A percentile compares a stretch with the other conserved stretches of the same genome.
Evolutionary conservation across 2,888 invertebrate species (phyloP).

Genomic region (Holacanthella duospinosa): DNA sequence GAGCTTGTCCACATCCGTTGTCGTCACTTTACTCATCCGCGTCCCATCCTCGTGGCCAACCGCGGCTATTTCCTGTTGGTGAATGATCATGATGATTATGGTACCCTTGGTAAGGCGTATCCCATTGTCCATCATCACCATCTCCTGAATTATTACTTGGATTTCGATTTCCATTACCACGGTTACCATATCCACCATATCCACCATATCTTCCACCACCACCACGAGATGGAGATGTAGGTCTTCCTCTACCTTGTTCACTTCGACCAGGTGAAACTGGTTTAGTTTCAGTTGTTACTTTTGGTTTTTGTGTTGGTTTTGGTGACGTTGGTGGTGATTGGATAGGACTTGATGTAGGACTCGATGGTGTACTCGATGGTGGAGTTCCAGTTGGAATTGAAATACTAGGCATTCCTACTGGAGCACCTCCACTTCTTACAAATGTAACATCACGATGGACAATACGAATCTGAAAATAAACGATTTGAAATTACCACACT

Average conservation of each 20-base stretch:
- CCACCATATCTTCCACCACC: neutral
- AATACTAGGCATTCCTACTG: neutral
- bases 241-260: neutral
- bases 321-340: neutral
- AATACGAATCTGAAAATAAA: conserved; percentile 1
- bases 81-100: neutral
- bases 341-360: neutral
- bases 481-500: neutral
- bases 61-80: conserved; percentile 1
- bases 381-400: neutral
- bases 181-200: neutral
- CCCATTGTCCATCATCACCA: neutral
- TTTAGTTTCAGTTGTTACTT: neutral
- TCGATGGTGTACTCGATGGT: neutral
- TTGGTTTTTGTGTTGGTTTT: neutral
- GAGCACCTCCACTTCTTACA: conserved; percentile 7
- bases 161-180: neutral
- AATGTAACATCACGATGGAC: conserved; percentile 6
- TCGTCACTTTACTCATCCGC: too few relatives aligned
- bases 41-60: neutral
- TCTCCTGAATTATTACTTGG: neutral
- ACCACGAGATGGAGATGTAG: neutral
- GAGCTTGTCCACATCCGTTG: too few relatives aligned
- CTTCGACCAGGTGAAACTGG: neutral
- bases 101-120: neutral